phyloP scores from a whole-genome alignment of 2,888 invertebrate species.

The Petrolisthes cinctipes region DNA sequence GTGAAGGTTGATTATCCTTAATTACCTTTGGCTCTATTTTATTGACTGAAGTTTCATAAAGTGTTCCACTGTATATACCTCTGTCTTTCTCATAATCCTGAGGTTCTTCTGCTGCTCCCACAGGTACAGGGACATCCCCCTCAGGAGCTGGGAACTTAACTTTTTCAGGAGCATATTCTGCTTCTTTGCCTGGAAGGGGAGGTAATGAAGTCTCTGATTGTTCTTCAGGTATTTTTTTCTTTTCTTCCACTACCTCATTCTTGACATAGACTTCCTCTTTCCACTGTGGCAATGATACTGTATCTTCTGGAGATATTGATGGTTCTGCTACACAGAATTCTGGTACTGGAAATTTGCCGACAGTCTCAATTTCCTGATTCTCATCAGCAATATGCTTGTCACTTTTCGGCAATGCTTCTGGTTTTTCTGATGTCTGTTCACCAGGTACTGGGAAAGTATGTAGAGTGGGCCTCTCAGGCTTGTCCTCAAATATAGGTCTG shows the following conservation, averaged over 20 bases:
- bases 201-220: slow-evolving; percentile 1
- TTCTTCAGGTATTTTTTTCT: slow-evolving; percentile 19
- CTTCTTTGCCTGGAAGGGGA: slow-evolving; percentile 19
- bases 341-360: slow-evolving; percentile 26
- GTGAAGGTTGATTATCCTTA: slow-evolving; percentile 2
- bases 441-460: slow-evolving; percentile 28
- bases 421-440: background rate
- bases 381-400: background rate
- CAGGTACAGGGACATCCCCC: slow-evolving; percentile 17
- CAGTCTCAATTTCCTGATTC: background rate
- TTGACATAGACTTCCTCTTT: slow-evolving; percentile 29
- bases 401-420: background rate
- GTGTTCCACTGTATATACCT: slow-evolving; percentile 12
- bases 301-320: background rate
- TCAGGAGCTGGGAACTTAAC: slow-evolving; percentile 17
- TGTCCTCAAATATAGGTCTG: slow-evolving; percentile 19
- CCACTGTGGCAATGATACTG: slow-evolving; percentile 5
- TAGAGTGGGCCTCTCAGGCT: background rate
- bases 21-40: background rate
- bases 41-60: background rate
- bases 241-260: slow-evolving; percentile 1
- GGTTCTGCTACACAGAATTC: background rate
- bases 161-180: slow-evolving; percentile 22
- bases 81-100: background rate
- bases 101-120: slow-evolving; percentile 19